Percentiles rank a stretch among this genome's conserved stretches.
phyloP scores from a whole-genome alignment of 2,888 invertebrate genomes.

The Hydriomena furcata region DNA sequence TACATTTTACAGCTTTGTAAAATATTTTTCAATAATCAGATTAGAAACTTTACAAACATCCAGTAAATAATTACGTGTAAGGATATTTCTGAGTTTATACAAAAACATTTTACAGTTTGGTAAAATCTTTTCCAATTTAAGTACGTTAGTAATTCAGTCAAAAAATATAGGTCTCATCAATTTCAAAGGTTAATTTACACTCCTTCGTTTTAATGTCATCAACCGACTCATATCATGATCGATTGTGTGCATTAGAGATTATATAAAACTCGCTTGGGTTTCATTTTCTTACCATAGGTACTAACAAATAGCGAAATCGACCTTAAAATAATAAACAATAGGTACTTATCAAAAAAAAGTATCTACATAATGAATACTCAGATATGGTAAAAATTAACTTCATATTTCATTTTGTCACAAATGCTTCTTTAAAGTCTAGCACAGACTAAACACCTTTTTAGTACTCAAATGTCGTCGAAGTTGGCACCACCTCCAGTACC shows the following conservation, averaged over 20 bases:
- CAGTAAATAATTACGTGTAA: slow-evolving; percentile 29
- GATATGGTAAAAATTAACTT: slow-evolving; percentile 47
- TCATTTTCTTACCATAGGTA: slow-evolving; percentile 31
- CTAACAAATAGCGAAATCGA: slow-evolving; percentile 39
- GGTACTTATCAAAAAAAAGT: slow-evolving; percentile 44
- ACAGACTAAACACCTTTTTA: slow-evolving; percentile 57
- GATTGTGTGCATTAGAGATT: slow-evolving; percentile 12
- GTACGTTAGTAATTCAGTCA: slow-evolving; percentile 37
- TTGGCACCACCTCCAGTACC: slow-evolving; percentile 95
- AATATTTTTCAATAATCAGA: slow-evolving; percentile 43
- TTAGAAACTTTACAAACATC: slow-evolving; percentile 32
- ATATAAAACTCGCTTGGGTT: slow-evolving; percentile 25
- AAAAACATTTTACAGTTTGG: slow-evolving; percentile 46
- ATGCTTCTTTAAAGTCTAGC: slow-evolving; percentile 75
- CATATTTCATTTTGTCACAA: slow-evolving; percentile 46
- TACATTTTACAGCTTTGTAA: slow-evolving; percentile 41
- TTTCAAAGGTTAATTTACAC: slow-evolving; percentile 30
- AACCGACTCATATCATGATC: slow-evolving; percentile 10
- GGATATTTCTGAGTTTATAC: slow-evolving; percentile 41
- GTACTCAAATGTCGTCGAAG: slow-evolving; percentile 88
- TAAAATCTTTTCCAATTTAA: slow-evolving; percentile 46
- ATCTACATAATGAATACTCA: slow-evolving; percentile 37
- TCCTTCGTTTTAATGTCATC: slow-evolving; percentile 18
- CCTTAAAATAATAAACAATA: slow-evolving; percentile 42
- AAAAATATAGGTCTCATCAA: slow-evolving; percentile 34